These are phyloP conservation scores for Eudemis profundana DNA, from an alignment of 2,888 invertebrate genomes.

Conservation along the genomic window DNA sequence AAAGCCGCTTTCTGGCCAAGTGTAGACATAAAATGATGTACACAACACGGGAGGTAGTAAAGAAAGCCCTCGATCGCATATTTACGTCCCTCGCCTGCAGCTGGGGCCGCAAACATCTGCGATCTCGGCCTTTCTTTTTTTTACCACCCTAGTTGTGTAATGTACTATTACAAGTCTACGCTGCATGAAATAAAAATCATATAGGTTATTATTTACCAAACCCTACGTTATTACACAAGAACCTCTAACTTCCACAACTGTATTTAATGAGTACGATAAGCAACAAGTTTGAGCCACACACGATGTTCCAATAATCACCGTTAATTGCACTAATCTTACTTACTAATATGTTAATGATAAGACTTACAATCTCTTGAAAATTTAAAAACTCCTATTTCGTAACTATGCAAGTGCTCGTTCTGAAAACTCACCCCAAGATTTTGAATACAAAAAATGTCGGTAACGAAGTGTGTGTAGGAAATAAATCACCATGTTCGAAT, in stretches of 20 bases:
- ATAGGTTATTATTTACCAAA: conserved; percentile 42
- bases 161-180: no score
- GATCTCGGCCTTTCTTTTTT: no score
- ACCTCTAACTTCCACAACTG: conserved; percentile 52
- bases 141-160: no score
- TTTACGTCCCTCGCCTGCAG: no score
- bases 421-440: not conserved
- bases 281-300: conserved; percentile 61
- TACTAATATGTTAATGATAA: conserved; percentile 28
- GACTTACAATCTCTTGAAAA: conserved; percentile 15
- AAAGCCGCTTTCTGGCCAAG: no score
- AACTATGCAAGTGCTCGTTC: not conserved
- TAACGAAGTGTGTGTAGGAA: conserved; percentile 5
- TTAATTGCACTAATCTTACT: conserved; percentile 35
- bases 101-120: no score
- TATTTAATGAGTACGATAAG: conserved; percentile 69
- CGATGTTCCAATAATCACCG: conserved; percentile 52
- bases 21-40: no score
- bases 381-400: not conserved
- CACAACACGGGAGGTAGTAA: no score
- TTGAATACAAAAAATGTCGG: not conserved
- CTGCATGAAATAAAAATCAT: not conserved
- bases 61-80: no score
- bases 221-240: conserved; percentile 54
- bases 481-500: conserved; percentile 38